Evolutionary conservation across 2,113 vertebrate species (phyloP).

Genomic region (Perca schrenkii): DNA sequence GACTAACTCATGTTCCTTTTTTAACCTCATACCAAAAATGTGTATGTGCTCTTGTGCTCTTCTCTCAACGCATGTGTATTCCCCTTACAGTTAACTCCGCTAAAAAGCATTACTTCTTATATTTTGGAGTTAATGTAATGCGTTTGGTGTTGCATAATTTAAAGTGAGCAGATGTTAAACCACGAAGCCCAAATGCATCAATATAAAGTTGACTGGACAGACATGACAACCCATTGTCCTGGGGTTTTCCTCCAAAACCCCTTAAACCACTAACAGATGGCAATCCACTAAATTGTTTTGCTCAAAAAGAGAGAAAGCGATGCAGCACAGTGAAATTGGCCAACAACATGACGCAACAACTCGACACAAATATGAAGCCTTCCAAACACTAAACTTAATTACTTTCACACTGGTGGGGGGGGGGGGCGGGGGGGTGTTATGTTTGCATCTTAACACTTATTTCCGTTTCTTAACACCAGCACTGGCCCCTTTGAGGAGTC

Average conservation of each 20-base stretch:
- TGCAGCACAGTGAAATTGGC: constrained; percentile 26
- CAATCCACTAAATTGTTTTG: constrained; percentile 45
- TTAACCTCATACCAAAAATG: constrained; percentile 5
- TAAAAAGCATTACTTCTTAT: background rate
- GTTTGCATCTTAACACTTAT: constrained; percentile 61
- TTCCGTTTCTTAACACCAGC: constrained; percentile 51
- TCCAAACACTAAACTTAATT: constrained; percentile 55
- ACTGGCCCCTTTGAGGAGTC: constrained; percentile 42
- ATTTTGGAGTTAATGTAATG: background rate
- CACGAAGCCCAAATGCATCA: constrained; percentile 13
- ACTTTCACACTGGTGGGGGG: constrained; percentile 47
- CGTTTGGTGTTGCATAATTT: background rate
- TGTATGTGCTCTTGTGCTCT: background rate
- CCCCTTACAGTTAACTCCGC: background rate
- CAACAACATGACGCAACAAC: constrained; percentile 32
- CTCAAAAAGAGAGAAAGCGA: constrained; percentile 26
- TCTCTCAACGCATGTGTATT: background rate
- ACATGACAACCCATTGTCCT: constrained; percentile 35
- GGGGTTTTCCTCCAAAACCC: constrained; percentile 45
- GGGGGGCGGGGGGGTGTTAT: constrained; percentile 20
- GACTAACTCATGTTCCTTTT: constrained; percentile 51
- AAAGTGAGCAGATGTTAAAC: constrained; percentile 13
- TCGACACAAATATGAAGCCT: constrained; percentile 55
- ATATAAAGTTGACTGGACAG: constrained; percentile 10
- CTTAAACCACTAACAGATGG: constrained; percentile 60